A percentile compares a stretch with the other conserved stretches of the same genome.
Conservation (phyloP, 2,888 invertebrate species). For the Eustalomyia histrio region DNA sequence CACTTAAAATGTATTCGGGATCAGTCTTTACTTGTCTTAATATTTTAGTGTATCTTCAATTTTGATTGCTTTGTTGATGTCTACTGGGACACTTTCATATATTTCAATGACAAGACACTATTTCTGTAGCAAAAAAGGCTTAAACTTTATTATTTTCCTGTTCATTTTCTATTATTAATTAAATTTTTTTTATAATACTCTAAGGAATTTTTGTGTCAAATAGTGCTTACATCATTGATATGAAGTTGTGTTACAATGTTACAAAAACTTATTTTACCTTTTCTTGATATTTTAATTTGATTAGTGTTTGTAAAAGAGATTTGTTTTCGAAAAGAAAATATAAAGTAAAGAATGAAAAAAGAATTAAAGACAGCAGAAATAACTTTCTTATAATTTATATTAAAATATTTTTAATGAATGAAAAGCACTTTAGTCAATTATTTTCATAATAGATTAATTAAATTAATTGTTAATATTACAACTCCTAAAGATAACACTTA, state of each 20-base stretch:
- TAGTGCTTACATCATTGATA: not conserved
- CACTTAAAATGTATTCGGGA: too few relatives aligned
- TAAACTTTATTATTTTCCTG: conserved; percentile 10
- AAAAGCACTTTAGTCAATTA: too few relatives aligned
- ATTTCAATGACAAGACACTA: conserved; percentile 25
- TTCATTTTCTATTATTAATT: conserved; percentile 10
- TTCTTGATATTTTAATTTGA: not conserved
- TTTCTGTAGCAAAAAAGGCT: conserved; percentile 15
- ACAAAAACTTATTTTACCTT: not conserved
- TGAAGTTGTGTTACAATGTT: not conserved
- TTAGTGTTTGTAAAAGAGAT: not conserved
- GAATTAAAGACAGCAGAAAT: too few relatives aligned
- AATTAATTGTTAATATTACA: too few relatives aligned
- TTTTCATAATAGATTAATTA: too few relatives aligned
- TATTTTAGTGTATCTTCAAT: not conserved
- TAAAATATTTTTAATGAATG: too few relatives aligned
- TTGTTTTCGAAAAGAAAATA: not conserved
- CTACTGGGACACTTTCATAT: conserved; percentile 12
- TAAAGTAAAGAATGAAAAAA: too few relatives aligned
- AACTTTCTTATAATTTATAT: too few relatives aligned
- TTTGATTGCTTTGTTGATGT: conserved; percentile 10
- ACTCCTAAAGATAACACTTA: too few relatives aligned
- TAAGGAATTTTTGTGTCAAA: not conserved
- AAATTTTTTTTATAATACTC: not conserved
- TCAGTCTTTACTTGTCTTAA: too few relatives aligned